Evolutionary conservation across 2,113 vertebrate genomes (phyloP), one percentile per base, ranked within the genome.

Genomic region (Calonectris borealis): DNA sequence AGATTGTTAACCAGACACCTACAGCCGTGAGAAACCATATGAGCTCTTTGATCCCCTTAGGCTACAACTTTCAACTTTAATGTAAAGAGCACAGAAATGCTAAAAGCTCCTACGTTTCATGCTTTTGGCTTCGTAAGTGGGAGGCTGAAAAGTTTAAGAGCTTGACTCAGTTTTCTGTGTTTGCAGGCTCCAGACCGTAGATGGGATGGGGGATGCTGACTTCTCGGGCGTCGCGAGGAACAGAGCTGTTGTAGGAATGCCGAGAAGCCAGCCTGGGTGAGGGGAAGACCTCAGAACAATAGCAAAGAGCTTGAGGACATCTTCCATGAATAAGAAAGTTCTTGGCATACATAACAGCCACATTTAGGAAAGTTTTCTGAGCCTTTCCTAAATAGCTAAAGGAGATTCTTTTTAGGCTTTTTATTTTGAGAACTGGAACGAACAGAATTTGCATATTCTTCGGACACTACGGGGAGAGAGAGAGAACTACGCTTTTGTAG

Each of bases 321-420:
- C 95, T 95, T 92, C 83, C 85, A 81, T 52, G 82, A 94, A 95
- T 90, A 93, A 93, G 88, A 90, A 96, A 96, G 85, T 93, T 93
- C 85, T 96, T 97, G 96, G 93, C 80, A 18, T 70, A 24, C 58
- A 31, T 20, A 76, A 68, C 18, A 72, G 48, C 62, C 82, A 61
- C 18, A 12, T 49, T 87, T 29, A 87, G 34, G 40, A 69, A 93
- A 94, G 70, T 77, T 95, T 95, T 77, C 66, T 90, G 58, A 85
- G 87, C 40, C 36, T 94, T 96, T 94, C 84, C 72, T 96, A 73
- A 96, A 94, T 7, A 92, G 72, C 90, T 86, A 34, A 70, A 86
- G 38, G 38, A 96, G 60, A 70, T 32, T 66, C 51, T 78, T 83
- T 94, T 87, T 10, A 83, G 78, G 49, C 5, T 83, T 79, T 92